Evolutionary conservation across 2,888 invertebrate species (phyloP).

Genomic region (Chalcis sispes): DNA sequence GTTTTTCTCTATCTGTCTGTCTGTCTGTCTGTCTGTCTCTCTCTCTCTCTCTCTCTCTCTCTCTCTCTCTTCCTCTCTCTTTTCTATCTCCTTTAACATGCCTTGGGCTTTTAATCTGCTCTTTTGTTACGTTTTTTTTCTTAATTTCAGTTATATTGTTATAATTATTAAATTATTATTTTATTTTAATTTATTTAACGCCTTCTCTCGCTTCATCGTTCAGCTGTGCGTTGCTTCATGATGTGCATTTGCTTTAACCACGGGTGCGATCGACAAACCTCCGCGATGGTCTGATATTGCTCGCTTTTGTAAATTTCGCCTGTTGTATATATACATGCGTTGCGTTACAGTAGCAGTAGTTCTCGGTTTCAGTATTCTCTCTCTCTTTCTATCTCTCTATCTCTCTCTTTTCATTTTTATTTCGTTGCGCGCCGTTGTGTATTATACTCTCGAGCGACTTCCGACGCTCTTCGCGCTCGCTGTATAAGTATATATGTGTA

Average conservation of each 20-base stretch:
- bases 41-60: background rate
- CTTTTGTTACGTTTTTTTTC: constrained; percentile 1
- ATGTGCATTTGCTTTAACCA: too few relatives aligned
- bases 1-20: constrained; percentile 16
- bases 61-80: constrained; percentile 6
- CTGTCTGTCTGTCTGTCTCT: background rate
- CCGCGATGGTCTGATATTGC: constrained; percentile 21
- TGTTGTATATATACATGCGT: background rate
- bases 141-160: too few relatives aligned
- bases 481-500: too few relatives aligned
- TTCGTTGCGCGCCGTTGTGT: constrained; percentile 1
- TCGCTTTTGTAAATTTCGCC: constrained; percentile 35
- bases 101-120: background rate
- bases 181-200: too few relatives aligned
- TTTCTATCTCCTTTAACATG: background rate
- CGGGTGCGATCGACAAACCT: constrained; percentile 26
- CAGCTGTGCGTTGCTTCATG: too few relatives aligned
- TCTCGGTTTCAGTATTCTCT: constrained; percentile 2
- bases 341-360: constrained; percentile 14
- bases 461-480: constrained; percentile 37
- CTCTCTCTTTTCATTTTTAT: background rate
- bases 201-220: too few relatives aligned
- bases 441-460: constrained; percentile 23
- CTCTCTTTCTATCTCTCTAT: constrained; percentile 5
- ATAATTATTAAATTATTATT: too few relatives aligned